These are phyloP conservation scores for Callinectes sapidus DNA, from an alignment of 2,888 invertebrate species.

Conservation along the genomic window DNA sequence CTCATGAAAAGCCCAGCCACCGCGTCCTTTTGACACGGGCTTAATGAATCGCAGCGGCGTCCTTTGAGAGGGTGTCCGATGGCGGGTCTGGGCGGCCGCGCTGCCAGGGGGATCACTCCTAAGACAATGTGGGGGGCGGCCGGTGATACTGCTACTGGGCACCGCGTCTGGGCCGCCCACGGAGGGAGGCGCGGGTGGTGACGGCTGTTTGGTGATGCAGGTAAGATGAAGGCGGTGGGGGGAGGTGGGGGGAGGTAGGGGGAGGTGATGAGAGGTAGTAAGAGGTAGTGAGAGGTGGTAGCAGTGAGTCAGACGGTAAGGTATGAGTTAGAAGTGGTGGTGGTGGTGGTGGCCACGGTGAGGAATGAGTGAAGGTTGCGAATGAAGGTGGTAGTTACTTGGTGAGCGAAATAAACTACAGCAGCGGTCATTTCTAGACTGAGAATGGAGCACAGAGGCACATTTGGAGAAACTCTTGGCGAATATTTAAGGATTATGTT, in stretches of 20 bases:
- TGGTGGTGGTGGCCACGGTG: neutral
- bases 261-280: neutral
- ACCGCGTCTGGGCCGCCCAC: conserved; percentile 34
- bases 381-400: neutral
- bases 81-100: conserved; percentile 49
- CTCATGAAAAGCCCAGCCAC: neutral
- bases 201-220: neutral
- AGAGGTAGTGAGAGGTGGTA: neutral
- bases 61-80: conserved; percentile 59
- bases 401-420: neutral
- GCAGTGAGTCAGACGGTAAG: neutral
- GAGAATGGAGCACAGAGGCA: neutral
- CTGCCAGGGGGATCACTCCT: conserved; percentile 50
- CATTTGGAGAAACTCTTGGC: neutral
- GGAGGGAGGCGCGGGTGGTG: conserved; percentile 36
- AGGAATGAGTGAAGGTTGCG: neutral
- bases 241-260: neutral
- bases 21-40: conserved; percentile 52
- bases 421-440: neutral
- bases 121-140: conserved; percentile 57
- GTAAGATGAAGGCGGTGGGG: neutral
- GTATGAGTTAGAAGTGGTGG: neutral
- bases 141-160: conserved; percentile 60
- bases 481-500: neutral
- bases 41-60: conserved; percentile 55